Evolutionary conservation across 2,113 vertebrate genomes (phyloP).

Genomic region (Diphyllodes magnificus): DNA sequence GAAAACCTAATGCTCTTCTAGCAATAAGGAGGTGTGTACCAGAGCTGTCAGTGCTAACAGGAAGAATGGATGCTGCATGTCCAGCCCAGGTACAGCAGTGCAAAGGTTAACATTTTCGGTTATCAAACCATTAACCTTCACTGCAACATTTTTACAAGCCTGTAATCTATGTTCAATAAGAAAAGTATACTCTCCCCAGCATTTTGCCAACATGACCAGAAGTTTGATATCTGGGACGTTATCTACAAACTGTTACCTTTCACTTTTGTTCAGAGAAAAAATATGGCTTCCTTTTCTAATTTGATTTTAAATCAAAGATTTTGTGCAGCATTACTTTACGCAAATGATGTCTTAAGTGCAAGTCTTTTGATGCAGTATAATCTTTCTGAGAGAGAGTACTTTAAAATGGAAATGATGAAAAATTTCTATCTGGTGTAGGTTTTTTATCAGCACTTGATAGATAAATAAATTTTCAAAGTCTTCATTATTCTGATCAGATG

Average conservation of each 20-base stretch:
- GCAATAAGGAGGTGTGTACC: background rate
- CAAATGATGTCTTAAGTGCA: constrained; percentile 7
- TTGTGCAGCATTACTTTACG: background rate
- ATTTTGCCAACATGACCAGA: background rate
- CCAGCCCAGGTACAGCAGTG: background rate
- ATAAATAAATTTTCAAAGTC: constrained; percentile 26
- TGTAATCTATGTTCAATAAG: background rate
- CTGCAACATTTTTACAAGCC: background rate
- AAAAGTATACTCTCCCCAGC: background rate
- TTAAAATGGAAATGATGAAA: constrained; percentile 34
- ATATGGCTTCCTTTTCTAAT: background rate
- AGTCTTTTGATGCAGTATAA: constrained; percentile 14
- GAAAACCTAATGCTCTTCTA: background rate
- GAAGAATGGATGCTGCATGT: rapidly evolving
- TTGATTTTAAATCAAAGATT: background rate
- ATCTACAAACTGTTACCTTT: background rate
- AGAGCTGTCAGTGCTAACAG: background rate
- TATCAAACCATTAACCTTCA: background rate
- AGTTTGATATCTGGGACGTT: background rate
- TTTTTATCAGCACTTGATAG: background rate
- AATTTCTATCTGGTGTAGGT: background rate
- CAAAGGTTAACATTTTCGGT: background rate
- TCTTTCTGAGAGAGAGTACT: background rate
- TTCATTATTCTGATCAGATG: constrained; percentile 1
- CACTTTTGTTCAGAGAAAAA: background rate